A percentile compares a stretch with the other conserved stretches of the same genome.
These are phyloP conservation scores for Drosophila murphyi DNA, from an alignment of 1,140 invertebrate genomes.

Conservation along the genomic window DNA sequence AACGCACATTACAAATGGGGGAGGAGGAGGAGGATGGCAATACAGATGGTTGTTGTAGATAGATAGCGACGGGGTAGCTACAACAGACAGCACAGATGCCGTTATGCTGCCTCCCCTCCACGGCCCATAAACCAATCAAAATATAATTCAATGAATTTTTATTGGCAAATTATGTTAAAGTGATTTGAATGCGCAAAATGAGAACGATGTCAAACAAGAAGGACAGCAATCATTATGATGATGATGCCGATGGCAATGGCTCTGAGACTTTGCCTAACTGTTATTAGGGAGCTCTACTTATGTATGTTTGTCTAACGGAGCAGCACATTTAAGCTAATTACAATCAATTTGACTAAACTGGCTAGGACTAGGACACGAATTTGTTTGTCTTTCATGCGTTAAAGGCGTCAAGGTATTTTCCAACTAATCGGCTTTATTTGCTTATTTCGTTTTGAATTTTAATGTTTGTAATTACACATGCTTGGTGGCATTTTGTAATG, in stretches of 20 bases:
- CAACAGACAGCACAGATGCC: neutral
- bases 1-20: conserved; percentile 30
- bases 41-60: neutral
- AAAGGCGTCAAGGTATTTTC: no score
- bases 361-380: neutral
- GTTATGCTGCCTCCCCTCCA: neutral
- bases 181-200: conserved; percentile 73
- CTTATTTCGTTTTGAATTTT: no score
- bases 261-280: neutral
- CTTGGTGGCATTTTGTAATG: no score
- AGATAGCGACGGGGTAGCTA: conserved; percentile 9
- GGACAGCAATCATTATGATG: conserved; percentile 11
- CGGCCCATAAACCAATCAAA: conserved; percentile 73
- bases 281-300: neutral
- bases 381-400: neutral
- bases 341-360: neutral
- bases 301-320: neutral
- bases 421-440: no score
- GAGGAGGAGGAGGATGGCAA: neutral
- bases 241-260: neutral
- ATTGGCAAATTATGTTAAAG: conserved; percentile 78
- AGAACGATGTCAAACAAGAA: conserved; percentile 25
- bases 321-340: conserved; percentile 1
- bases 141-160: conserved; percentile 80
- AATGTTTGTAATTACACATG: no score